A percentile compares a stretch with the other conserved stretches of the same genome.
These are phyloP conservation scores for Coracopsis vasa DNA, from an alignment of 2,113 vertebrate genomes.

Conservation along the genomic window DNA sequence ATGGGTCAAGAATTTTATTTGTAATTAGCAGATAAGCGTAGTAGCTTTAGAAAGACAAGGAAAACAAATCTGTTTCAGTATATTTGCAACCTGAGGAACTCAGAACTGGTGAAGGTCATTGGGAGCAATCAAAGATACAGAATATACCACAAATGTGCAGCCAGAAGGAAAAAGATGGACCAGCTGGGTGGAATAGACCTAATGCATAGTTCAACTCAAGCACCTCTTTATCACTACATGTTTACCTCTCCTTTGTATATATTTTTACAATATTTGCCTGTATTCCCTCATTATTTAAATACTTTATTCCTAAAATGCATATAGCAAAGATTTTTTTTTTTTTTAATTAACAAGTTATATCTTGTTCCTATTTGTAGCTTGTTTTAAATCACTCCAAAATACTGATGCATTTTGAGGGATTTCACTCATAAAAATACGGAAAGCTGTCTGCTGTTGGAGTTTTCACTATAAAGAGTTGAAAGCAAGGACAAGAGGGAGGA, in stretches of 20 bases:
- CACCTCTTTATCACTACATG: background rate
- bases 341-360: fast-evolving
- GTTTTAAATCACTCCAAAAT: background rate
- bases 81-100: slow-evolving; percentile 55
- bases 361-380: background rate
- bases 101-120: slow-evolving; percentile 51
- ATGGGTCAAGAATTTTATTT: slow-evolving; percentile 80
- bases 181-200: background rate
- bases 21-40: slow-evolving; percentile 72
- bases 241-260: background rate
- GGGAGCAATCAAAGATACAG: background rate
- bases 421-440: background rate
- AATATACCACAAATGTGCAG: background rate
- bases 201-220: background rate
- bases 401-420: background rate
- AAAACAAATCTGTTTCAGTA: slow-evolving; percentile 69
- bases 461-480: background rate
- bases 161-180: background rate
- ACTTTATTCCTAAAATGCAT: background rate
- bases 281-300: background rate
- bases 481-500: background rate
- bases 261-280: background rate
- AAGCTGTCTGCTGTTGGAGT: background rate
- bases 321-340: background rate
- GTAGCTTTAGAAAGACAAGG: slow-evolving; percentile 71